Evolutionary conservation across 2,113 vertebrate species (phyloP).

Genomic region (Brachyhypopomus occidentalis): DNA sequence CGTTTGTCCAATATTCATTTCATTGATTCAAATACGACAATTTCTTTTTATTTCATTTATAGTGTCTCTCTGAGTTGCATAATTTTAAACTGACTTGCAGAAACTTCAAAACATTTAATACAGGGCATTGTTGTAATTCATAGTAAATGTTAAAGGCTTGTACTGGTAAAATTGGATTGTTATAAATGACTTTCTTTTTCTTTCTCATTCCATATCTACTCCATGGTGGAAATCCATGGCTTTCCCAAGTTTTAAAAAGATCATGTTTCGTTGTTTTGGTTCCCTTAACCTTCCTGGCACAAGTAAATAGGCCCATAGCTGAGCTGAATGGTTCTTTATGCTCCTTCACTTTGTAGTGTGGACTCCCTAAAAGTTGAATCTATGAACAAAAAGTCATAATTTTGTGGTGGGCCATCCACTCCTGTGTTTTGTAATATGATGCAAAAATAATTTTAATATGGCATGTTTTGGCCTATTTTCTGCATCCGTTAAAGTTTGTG

Average conservation of each 20-base stretch:
- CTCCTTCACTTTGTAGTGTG: neutral
- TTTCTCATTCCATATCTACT: neutral
- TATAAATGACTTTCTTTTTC: neutral
- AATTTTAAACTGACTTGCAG: neutral
- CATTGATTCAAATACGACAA: neutral
- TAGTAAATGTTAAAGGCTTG: neutral
- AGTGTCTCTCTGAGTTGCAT: neutral
- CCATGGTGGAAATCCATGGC: neutral
- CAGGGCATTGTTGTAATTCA: neutral
- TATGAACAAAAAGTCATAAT: constrained; percentile 10
- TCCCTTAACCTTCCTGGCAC: constrained; percentile 8
- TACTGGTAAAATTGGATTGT: too few species aligned
- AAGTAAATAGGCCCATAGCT: neutral
- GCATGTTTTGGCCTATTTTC: constrained; percentile 34
- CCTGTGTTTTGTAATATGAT: constrained; percentile 43
- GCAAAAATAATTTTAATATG: constrained; percentile 43
- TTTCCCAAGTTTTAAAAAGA: neutral
- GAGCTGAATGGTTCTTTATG: constrained; percentile 22
- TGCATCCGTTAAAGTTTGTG: constrained; percentile 14
- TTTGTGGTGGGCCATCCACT: constrained; percentile 2
- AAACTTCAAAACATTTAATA: neutral
- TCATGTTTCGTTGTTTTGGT: constrained; percentile 12
- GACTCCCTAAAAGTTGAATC: constrained; percentile 14
- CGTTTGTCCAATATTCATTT: neutral
- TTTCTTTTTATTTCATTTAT: neutral